Evolutionary conservation across 2,797 vertebrate species (phyloP), one percentile per base, ranked within the genome.

Genomic region (Benthosema pterotum): DNA sequence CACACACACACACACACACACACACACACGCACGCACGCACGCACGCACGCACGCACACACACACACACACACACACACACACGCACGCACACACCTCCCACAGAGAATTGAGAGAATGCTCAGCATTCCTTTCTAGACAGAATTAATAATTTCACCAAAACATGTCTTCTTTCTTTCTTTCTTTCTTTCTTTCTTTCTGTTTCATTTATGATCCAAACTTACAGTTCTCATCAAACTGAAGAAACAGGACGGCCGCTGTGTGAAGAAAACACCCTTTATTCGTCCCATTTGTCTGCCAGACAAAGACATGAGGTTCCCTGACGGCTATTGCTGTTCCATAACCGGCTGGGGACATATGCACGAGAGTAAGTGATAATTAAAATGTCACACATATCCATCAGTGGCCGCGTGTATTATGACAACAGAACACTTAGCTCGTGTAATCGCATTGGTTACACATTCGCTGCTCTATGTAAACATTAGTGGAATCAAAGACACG

Each of bases 281-380:
- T 47, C 92, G 93, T 63, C 94, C 95, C 56, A 94, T 99, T 86
- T 98, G 97, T 75, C 92, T 99, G 68, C 97, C 97, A 0, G 94
- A 93, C 46, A 89, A 85, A 1, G 38, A 61, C 80, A 89, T 78
- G 1, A 14, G 71, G 48, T 97, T 98, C 74, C 90, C 93, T 0
- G 82, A 91, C 0, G 50, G 86, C 2, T 87, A 91, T 75, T 94
- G 94, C 83, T 99, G 97, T 54, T 85, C 93, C 8, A 95, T 98
- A 43, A 92, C 94, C 0, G 97, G 97, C 88, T 99, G 97, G 97
- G 97, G 97, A 61, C 92, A 94, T 70, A 84, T 72, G 79, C 68
- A 87, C 0, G 95, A 98, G 87, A 93, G 97, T 99, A 82, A 95
- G 95, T 90, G 48, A 52, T 49, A 28, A 48, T 32, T 63, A 25